Conservation (phyloP, 2,888 invertebrate species). For the Rhamphomyia laevipes region DNA sequence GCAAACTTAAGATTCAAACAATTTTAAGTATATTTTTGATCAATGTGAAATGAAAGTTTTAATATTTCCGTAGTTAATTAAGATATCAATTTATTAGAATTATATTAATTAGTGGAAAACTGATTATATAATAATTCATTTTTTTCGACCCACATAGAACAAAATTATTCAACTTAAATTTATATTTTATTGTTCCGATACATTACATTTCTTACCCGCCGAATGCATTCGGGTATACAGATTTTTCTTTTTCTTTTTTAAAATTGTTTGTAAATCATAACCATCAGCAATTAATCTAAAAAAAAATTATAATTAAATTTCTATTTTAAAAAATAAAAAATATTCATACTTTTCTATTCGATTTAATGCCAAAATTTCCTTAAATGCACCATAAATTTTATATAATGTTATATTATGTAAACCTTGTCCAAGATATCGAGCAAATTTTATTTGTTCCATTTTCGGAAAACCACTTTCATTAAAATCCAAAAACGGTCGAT, state of each 20-base stretch:
- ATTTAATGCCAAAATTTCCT: constrained; percentile 32
- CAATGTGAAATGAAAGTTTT: not conserved
- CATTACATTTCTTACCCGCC: constrained; percentile 22
- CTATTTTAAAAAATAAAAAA: not conserved
- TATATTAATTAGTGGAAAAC: no score
- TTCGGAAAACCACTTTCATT: constrained; percentile 38
- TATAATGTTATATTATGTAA: constrained; percentile 36
- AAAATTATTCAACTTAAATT: no score
- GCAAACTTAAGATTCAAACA: not conserved
- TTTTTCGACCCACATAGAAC: no score
- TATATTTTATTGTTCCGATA: no score
- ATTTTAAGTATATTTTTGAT: not conserved
- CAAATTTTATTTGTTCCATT: constrained; percentile 37
- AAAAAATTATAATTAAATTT: constrained; percentile 3
- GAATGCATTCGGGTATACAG: constrained; percentile 33
- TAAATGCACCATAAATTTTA: constrained; percentile 35
- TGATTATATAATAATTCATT: no score
- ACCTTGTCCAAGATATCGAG: constrained; percentile 38
- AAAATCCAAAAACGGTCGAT: constrained; percentile 38
- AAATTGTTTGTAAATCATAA: constrained; percentile 31
- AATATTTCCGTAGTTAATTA: not conserved
- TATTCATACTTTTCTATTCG: constrained; percentile 27
- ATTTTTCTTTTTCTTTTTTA: constrained; percentile 36
- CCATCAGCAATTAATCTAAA: constrained; percentile 27
- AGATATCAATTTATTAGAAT: no score